A percentile compares a stretch with the other conserved stretches of the same genome.
Conservation (phyloP, 1,140 invertebrate species). For the Akabosia matsudoensis region DNA sequence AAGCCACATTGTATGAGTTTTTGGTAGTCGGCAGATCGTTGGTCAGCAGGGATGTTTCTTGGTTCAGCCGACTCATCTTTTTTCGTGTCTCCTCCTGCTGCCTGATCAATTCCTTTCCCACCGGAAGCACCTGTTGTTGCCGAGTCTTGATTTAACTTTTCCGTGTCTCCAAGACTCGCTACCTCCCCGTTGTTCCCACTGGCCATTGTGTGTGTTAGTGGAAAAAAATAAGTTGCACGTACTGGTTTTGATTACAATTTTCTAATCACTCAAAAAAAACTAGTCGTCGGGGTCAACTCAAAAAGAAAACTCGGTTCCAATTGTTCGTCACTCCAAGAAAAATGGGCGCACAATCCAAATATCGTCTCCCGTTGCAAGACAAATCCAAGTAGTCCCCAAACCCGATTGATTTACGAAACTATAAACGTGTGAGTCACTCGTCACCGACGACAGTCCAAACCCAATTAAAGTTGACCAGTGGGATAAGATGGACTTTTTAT, state of each 20-base stretch:
- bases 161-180: constrained; percentile 1
- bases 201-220: constrained; percentile 32
- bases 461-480: background rate
- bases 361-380: background rate
- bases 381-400: constrained; percentile 2
- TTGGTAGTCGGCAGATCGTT: constrained; percentile 41
- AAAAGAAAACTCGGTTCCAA: background rate
- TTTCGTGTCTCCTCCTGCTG: constrained; percentile 34
- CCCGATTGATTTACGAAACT: background rate
- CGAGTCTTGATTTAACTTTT: constrained; percentile 14
- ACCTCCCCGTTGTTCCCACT: constrained; percentile 29
- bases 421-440: background rate
- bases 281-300: background rate
- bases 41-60: constrained; percentile 30
- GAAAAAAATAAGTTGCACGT: too few species aligned
- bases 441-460: background rate
- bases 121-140: constrained; percentile 33
- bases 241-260: background rate
- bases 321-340: background rate
- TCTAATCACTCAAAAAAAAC: background rate
- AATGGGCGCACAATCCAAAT: background rate
- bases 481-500: background rate
- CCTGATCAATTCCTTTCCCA: constrained; percentile 35
- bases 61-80: constrained; percentile 19
- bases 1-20: constrained; percentile 54